Evolutionary conservation across 1,140 invertebrate genomes (phyloP), one percentile per base, ranked within the genome.

Genomic region (Tyrophagus putrescentiae): DNA sequence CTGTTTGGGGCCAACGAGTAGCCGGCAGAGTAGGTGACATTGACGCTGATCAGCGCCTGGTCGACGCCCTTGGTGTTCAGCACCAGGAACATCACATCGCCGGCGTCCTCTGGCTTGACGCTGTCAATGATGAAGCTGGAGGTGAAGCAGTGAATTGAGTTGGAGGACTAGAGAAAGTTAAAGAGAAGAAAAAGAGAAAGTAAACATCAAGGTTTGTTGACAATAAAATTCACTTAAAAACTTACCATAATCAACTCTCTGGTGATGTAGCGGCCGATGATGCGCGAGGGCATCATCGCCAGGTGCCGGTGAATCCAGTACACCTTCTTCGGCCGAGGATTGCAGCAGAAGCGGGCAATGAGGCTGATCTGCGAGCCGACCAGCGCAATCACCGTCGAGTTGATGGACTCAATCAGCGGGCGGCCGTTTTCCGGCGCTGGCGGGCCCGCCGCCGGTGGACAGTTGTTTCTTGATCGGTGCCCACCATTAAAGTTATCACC

Each of bases 41-140:
- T 78, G 48, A 79, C 69, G 60, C 71, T 69, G 64, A 79, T 73
- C 52, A 70, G 71, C 61, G 76, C 77, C 63, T 79, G 77, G 60
- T 76, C 74, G 60, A 78, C 71, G 39, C 78, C 78, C 65, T 75
- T 72, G 50, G 72, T 64, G 58, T 78, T 79, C 34, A 75, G 72
- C 13, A 78, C 77, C 60, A 79, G 65, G 61, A 80, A 70, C 62
- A 76, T 65, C 69, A 78, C 76, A 68, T 79, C 78, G n/a, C 78
- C 78, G 4, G 70, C 71, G 68, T 79, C 76, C n/a, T 75, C 74
- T 62, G 70, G 70, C 63, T 73, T 72, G 29, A 79, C 74, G 39
- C 70, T 70, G 59, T 73, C 69, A 63, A 79, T 76, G 39, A 71
- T 75, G 63, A 79, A 67, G 23, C 71, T 70, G 39, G 75, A 74